Conservation (phyloP, 2,888 invertebrate genomes). For the Hypomecis punctinalis region DNA sequence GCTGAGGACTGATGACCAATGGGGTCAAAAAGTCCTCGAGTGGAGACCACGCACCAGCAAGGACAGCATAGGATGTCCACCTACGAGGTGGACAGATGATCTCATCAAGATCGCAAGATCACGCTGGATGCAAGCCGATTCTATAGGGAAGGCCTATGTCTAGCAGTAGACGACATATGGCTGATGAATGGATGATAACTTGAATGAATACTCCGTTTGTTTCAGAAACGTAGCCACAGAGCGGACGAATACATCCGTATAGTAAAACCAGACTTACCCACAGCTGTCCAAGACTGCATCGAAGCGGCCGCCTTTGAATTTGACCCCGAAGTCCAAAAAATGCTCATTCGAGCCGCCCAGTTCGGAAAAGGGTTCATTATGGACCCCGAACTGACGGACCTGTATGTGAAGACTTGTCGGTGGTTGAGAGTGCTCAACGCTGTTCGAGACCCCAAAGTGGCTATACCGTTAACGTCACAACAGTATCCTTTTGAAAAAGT, state of each 20-base stretch:
- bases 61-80: no score
- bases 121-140: no score
- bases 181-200: no score
- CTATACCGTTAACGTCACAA: slow-evolving; percentile 94
- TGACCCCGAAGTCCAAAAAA: slow-evolving; percentile 93
- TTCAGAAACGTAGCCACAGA: slow-evolving; percentile 93
- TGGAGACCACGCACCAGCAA: no score
- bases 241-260: slow-evolving; percentile 97
- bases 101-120: no score
- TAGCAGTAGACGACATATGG: no score
- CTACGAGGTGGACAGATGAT: no score
- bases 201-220: background rate
- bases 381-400: slow-evolving; percentile 88
- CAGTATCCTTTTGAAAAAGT: slow-evolving; percentile 89
- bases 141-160: no score
- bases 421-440: slow-evolving; percentile 96
- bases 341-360: slow-evolving; percentile 95
- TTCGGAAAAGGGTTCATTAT: slow-evolving; percentile 97
- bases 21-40: no score
- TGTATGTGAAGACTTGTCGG: slow-evolving; percentile 94
- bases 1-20: no score
- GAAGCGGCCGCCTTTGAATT: slow-evolving; percentile 97
- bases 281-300: slow-evolving; percentile 95
- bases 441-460: slow-evolving; percentile 92
- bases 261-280: slow-evolving; percentile 91